Conservation (phyloP, 2,888 invertebrate species). For the Malachius bipustulatus region DNA sequence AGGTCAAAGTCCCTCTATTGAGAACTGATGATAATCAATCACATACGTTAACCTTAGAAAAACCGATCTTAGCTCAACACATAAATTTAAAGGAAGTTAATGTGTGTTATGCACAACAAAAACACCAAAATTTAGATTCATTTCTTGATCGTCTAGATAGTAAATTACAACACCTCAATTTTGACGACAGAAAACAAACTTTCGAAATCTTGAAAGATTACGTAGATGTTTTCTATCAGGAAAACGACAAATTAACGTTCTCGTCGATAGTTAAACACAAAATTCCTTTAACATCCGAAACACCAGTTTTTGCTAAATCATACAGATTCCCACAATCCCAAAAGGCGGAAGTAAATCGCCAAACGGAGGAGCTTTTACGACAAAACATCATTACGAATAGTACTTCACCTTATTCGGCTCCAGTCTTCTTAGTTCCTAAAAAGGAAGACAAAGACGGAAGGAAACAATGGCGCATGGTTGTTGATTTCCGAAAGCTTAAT, state of each 20-base stretch:
- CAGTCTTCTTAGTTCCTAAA: constrained; percentile 3
- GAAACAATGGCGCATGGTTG: constrained; percentile 5
- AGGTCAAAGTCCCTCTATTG: not conserved
- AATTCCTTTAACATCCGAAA: not conserved
- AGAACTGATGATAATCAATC: not conserved
- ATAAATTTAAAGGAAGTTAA: not conserved
- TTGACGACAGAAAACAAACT: not conserved
- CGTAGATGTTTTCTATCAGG: not conserved
- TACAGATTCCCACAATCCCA: not conserved
- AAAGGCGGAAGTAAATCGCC: not conserved
- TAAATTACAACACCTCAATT: not conserved
- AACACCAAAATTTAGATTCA: not conserved
- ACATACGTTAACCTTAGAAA: not conserved
- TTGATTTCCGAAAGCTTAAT: constrained; percentile 7
- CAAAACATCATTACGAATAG: not conserved
- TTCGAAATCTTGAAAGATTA: not conserved
- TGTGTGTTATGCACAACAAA: not conserved
- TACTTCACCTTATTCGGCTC: constrained; percentile 1
- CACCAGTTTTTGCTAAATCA: not conserved
- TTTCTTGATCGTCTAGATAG: not conserved
- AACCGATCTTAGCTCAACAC: not conserved
- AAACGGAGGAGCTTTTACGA: not conserved
- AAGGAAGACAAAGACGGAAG: not conserved
- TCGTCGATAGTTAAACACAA: not conserved
- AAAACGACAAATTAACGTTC: constrained; percentile 1